phyloP scores from a whole-genome alignment of 1,140 invertebrate genomes.

The Lepidurus couesii region DNA sequence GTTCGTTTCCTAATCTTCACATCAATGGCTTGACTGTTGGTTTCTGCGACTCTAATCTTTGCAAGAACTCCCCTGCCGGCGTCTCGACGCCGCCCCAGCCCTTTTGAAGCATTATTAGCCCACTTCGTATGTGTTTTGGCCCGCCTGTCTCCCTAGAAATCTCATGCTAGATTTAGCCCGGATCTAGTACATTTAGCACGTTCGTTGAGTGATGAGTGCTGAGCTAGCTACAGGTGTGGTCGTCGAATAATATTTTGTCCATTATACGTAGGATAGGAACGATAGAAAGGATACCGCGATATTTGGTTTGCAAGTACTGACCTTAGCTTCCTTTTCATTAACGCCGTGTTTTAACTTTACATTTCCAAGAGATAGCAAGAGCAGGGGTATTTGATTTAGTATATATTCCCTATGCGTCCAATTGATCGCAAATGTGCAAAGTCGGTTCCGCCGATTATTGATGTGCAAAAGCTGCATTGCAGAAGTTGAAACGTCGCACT shows the following conservation, averaged over 20 bases:
- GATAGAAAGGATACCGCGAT: not conserved
- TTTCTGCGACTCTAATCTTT: not conserved
- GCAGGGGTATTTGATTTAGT: too few species aligned
- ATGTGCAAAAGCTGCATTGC: too few species aligned
- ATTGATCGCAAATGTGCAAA: too few species aligned
- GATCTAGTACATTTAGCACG: slow-evolving; percentile 11
- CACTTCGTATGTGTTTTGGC: not conserved
- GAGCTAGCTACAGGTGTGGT: slow-evolving; percentile 18
- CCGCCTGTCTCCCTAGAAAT: not conserved
- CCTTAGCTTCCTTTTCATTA: not conserved
- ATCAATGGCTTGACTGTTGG: not conserved
- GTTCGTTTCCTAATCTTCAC: not conserved
- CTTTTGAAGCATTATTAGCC: slow-evolving; percentile 7
- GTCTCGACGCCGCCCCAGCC: slow-evolving; percentile 10
- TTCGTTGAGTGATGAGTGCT: slow-evolving; percentile 18
- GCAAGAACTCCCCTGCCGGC: not conserved
- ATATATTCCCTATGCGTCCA: too few species aligned
- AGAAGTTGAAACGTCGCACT: too few species aligned
- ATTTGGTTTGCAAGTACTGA: slow-evolving; percentile 10
- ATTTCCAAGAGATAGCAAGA: too few species aligned
- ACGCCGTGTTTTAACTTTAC: too few species aligned
- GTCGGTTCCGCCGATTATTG: too few species aligned
- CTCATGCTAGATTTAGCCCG: not conserved
- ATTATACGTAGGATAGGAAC: not conserved
- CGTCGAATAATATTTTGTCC: not conserved